These are phyloP conservation scores for Troides helena DNA, from an alignment of 2,888 invertebrate species.

Conservation along the genomic window DNA sequence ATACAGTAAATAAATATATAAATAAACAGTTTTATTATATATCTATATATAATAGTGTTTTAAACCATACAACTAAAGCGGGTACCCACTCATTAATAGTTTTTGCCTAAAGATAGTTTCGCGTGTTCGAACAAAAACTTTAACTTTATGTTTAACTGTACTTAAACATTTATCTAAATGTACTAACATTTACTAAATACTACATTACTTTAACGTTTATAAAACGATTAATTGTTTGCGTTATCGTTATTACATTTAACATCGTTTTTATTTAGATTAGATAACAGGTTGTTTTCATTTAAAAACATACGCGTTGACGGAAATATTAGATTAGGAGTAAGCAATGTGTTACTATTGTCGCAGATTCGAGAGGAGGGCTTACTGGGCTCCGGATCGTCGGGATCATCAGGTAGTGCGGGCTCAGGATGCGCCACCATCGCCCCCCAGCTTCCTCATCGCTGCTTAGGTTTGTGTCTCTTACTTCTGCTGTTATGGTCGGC, in stretches of 20 bases:
- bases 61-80: background rate
- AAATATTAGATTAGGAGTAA: background rate
- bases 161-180: constrained; percentile 1
- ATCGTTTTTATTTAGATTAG: background rate
- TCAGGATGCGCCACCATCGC: constrained; percentile 63
- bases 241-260: background rate
- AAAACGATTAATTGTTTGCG: background rate
- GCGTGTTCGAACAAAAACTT: background rate
- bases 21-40: background rate
- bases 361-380: constrained; percentile 67
- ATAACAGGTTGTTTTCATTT: background rate
- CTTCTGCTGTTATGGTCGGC: constrained; percentile 61
- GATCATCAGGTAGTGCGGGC: constrained; percentile 41
- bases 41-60: constrained; percentile 1
- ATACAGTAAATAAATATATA: constrained; percentile 2
- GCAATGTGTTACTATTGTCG: background rate
- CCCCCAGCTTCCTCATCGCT: constrained; percentile 61
- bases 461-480: constrained; percentile 78
- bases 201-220: background rate
- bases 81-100: constrained; percentile 17
- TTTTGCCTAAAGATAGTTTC: background rate
- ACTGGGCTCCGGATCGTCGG: constrained; percentile 21
- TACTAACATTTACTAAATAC: constrained; percentile 16
- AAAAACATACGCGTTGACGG: too few species aligned
- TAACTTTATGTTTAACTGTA: background rate